Evolutionary conservation across 2,888 invertebrate genomes (phyloP), one percentile per base, ranked within the genome.

Genomic region (Troglohyphantes excavatus): DNA sequence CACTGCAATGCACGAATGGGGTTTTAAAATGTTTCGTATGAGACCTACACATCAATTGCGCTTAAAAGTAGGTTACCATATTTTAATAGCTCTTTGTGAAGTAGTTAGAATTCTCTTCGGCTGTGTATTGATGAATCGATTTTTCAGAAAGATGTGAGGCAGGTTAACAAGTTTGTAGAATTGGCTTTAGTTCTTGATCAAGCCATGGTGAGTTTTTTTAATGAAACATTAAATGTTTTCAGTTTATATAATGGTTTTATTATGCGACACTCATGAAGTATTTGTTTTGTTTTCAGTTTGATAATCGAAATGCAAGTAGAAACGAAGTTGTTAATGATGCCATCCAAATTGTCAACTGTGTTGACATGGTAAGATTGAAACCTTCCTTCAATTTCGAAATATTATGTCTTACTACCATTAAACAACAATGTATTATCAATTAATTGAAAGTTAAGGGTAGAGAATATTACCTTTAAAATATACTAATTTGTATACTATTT

Each of bases 311-410:
- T 94, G 97, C 97, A 94, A 97, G 97, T 79, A 94, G 97, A 91
- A 95, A 96, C 19, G 96, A 97, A 93, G 97, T 98, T 92, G 96
- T 98, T 92, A 97, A 98, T 93, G 98, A 99, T 94, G 97, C 98
- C 91, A 97, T 98, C 93, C 98, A 98, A 95, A 97, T 98, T 92
- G 98, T 98, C 92, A 99, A 99, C 94, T 98, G 99, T 93, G 98
- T 98, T 90, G 99, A 99, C 95, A 95, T 98, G 96, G 98, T 98
- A 93, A 96, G 96, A 95, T 67, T 23, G 13, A 23, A 27, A 43
- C 6, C 21, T 65, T n/a, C n/a, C n/a, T n/a, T n/a, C n/a, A n/a
- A n/a, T n/a, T n/a, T n/a, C n/a, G n/a, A n/a, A n/a, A n/a, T n/a
- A n/a, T n/a, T n/a, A n/a, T n/a, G n/a, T n/a, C n/a, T n/a, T n/a